phyloP scores from a whole-genome alignment of 2,888 invertebrate genomes.

The Sussaba pulchella region DNA sequence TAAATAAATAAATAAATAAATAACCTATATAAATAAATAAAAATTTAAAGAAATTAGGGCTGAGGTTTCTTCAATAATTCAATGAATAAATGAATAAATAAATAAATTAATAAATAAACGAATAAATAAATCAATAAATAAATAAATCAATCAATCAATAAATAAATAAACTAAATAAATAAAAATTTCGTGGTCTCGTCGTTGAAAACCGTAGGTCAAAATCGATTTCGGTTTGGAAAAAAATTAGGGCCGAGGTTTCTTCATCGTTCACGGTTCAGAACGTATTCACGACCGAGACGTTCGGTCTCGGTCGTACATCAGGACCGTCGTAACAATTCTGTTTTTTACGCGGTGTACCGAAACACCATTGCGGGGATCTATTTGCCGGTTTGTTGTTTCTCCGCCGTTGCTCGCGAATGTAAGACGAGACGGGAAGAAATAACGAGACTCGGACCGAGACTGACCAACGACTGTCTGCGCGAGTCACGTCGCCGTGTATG shows the following conservation, averaged over 20 bases:
- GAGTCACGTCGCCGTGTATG: conserved; percentile 6
- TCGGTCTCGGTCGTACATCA: conserved; percentile 21
- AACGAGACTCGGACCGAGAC: conserved; percentile 7
- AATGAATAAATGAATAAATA: too few species aligned
- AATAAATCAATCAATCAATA: too few species aligned
- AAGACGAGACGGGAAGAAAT: conserved; percentile 24
- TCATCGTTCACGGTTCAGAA: conserved; percentile 54
- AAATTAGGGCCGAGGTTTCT: conserved; percentile 1
- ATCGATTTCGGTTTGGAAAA: background rate
- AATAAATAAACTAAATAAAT: too few species aligned
- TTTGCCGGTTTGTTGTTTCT: conserved; percentile 27
- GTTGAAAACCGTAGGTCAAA: conserved; percentile 5
- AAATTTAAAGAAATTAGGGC: too few species aligned
- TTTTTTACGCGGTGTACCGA: conserved; percentile 20
- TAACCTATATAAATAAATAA: too few species aligned
- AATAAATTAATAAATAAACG: too few species aligned
- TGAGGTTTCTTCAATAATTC: too few species aligned
- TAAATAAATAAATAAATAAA: too few species aligned
- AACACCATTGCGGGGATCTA: conserved; percentile 35
- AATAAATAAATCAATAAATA: too few species aligned
- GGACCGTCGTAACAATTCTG: background rate
- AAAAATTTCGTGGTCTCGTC: background rate
- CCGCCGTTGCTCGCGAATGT: background rate
- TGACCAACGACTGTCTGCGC: too few species aligned
- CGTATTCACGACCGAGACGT: conserved; percentile 54